Conservation (phyloP, 2,797 vertebrate species). For the Emydoidea blandingii region DNA sequence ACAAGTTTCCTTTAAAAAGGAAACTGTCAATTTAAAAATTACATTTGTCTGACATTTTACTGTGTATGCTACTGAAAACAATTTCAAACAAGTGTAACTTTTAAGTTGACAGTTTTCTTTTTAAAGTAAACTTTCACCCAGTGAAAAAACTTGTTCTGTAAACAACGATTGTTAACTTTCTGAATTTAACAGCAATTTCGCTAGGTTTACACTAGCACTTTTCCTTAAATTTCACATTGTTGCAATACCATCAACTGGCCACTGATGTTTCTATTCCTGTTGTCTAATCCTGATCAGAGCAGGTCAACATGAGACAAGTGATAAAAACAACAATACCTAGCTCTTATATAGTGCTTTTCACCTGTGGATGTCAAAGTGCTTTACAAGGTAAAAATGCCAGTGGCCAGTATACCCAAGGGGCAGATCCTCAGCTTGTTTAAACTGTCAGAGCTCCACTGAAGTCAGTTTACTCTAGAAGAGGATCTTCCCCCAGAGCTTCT, state of each 20-base stretch:
- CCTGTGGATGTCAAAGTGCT: neutral
- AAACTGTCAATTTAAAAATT: neutral
- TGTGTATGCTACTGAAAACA: fast-evolving
- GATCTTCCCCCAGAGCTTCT: neutral
- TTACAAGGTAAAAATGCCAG: neutral
- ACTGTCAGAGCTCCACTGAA: neutral
- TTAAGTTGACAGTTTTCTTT: neutral
- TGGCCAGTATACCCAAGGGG: neutral
- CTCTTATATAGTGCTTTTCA: fast-evolving
- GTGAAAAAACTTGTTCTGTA: neutral
- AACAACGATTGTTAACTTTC: neutral
- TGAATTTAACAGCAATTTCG: neutral
- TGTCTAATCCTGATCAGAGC: neutral
- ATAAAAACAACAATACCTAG: fast-evolving
- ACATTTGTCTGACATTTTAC: neutral
- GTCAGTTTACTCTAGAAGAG: neutral
- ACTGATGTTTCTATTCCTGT: neutral
- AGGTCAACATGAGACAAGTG: fast-evolving
- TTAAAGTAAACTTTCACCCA: neutral
- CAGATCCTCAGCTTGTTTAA: neutral
- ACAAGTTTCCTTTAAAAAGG: neutral
- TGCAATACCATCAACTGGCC: neutral
- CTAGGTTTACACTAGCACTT: neutral
- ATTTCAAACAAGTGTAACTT: neutral
- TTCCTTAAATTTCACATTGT: neutral